phyloP scores from a whole-genome alignment of 2,113 vertebrate species.

The Platycercus adscitus region DNA sequence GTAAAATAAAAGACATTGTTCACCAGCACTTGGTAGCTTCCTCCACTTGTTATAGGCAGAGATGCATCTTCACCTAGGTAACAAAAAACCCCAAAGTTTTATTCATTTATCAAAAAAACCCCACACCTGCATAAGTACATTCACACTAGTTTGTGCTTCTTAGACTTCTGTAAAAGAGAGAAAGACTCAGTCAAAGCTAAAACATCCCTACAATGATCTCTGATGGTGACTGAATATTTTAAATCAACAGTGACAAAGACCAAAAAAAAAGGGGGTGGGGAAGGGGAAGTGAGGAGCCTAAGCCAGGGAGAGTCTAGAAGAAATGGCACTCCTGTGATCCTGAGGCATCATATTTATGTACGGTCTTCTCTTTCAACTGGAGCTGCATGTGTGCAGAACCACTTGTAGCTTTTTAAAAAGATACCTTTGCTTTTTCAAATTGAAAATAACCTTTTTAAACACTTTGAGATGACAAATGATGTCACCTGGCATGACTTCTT shows the following conservation, averaged over 20 bases:
- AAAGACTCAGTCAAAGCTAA: neutral
- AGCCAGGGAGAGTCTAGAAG: neutral
- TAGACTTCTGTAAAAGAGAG: neutral
- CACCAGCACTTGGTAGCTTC: constrained; percentile 95
- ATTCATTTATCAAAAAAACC: neutral
- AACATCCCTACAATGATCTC: neutral
- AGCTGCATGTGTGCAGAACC: neutral
- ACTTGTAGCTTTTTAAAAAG: neutral
- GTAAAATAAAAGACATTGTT: constrained; percentile 99
- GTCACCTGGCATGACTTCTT: neutral
- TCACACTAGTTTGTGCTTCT: neutral
- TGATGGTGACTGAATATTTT: neutral
- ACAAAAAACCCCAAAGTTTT: neutral
- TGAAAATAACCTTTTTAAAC: neutral
- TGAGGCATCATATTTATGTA: neutral
- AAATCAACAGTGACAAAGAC: neutral
- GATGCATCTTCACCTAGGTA: constrained; percentile 93
- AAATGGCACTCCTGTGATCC: neutral
- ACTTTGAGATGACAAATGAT: neutral
- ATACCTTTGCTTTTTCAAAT: neutral
- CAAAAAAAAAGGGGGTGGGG: neutral
- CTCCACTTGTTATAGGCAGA: constrained; percentile 92
- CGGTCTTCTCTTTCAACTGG: neutral
- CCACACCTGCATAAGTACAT: neutral
- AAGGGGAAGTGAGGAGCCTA: rapidly evolving